Conservation (phyloP, 1,140 invertebrate species). For the Drosophila watanabei region DNA sequence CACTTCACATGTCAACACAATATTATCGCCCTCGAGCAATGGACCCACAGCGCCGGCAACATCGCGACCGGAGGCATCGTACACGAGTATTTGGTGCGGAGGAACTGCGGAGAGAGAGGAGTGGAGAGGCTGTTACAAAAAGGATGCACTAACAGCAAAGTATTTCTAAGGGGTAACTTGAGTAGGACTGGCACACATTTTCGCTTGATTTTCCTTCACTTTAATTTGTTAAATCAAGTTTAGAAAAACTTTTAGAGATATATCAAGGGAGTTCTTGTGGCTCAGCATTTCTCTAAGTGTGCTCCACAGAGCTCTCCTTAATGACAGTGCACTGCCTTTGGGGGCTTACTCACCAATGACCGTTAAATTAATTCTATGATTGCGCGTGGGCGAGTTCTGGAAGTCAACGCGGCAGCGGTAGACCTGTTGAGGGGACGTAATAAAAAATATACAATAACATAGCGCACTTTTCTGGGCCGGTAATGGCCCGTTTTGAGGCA, state of each 20-base stretch:
- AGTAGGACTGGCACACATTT: no score
- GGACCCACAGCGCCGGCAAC: conserved; percentile 92
- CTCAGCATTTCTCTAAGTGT: conserved; percentile 19
- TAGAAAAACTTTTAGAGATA: not conserved
- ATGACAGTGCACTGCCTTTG: conserved; percentile 53
- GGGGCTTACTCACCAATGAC: conserved; percentile 92
- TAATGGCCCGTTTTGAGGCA: conserved; percentile 37
- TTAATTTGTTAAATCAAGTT: not conserved
- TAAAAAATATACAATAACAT: conserved; percentile 54
- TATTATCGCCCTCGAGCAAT: conserved; percentile 92
- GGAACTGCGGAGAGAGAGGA: conserved; percentile 89
- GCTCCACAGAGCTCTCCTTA: conserved; percentile 43
- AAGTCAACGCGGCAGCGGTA: conserved; percentile 96
- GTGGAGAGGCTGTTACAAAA: conserved; percentile 19
- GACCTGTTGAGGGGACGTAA: conserved; percentile 80
- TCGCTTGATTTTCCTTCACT: not conserved
- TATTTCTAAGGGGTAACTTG: not conserved
- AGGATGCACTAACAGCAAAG: conserved; percentile 14
- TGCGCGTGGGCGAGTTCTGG: conserved; percentile 94
- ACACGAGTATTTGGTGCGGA: conserved; percentile 93
- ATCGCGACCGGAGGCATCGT: conserved; percentile 92
- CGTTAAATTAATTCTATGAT: conserved; percentile 95
- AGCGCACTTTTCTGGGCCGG: conserved; percentile 28
- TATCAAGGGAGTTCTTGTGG: not conserved
- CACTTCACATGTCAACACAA: conserved; percentile 94